Base-by-base conservation (phyloP, 37 sponge, comb jelly and placozoan genomes). In the Ianthella basta region DNA sequence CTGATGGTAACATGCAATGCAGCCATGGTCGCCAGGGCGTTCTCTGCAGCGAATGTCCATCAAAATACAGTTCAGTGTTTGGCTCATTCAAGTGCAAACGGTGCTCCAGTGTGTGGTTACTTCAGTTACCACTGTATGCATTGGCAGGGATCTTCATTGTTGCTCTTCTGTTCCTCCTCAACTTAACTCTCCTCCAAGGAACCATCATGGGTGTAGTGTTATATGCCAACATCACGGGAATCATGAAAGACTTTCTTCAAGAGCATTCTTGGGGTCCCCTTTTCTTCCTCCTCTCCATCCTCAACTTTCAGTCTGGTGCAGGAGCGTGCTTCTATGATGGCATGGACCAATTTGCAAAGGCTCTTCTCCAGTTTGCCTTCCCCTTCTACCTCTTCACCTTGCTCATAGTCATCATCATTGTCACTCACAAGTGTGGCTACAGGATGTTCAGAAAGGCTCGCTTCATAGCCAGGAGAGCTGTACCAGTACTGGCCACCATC, bases 201-300 rank as follows among this genome's bases (percentile, higher is more conserved):
- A 82, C 78, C 15, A 33, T 90, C 53, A 82, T 73, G 53, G 86
- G 90, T 4, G 32, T 90, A 21, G 61, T 82, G 21, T 83, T 90
- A 33, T 90, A 79, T 86, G 80, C 83, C 4, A 85, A 90, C 40
- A 56, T 89, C 41, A 10, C 81, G 0, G 55, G 41, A 21, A 12
- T 63, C 61, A 72, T 56, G 56, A 32, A 39, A 19, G 78, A 75
- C n/a, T 50, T 50, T 40, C 54, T 75, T 25, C 78, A n/a, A 36
- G 37, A 50, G 44, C 38, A 75, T 24, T 20, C 78, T 4, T 16
- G 23, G n/a, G 40, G 54, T 6, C 53, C 53, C 21, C 38, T 75
- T 10, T 75, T 40, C 25, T 19, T 50, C 25, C 44, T 41, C 38
- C 44, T 75, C 19, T 21, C 78, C 0, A 1, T 41, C 21, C 0